Percentiles rank a stretch among this genome's conserved stretches.
Evolutionary conservation across 2,113 vertebrate species (phyloP).

Genomic region (Cynopterus brachyotis): DNA sequence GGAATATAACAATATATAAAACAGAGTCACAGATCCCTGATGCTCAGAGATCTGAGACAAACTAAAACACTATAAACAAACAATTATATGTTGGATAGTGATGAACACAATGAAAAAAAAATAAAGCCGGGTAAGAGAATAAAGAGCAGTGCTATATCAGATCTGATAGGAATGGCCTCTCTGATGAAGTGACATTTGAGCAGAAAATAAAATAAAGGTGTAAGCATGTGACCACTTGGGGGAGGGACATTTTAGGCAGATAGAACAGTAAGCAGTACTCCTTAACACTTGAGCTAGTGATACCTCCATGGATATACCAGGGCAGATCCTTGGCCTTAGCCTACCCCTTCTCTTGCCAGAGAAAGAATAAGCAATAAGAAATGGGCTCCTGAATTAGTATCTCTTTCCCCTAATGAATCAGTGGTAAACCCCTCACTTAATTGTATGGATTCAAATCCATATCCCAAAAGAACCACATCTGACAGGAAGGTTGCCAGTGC

Average conservation of each 20-base stretch:
- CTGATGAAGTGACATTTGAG: neutral
- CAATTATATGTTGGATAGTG: neutral
- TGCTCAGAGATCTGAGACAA: neutral
- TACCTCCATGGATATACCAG: neutral
- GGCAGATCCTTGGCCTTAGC: neutral
- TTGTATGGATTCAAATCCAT: slow-evolving; percentile 43
- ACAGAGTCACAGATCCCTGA: neutral
- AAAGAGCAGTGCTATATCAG: neutral
- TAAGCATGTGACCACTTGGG: neutral
- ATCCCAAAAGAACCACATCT: slow-evolving; percentile 27
- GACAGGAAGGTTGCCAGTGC: neutral
- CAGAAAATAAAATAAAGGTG: slow-evolving; percentile 37
- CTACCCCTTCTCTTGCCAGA: slow-evolving; percentile 32
- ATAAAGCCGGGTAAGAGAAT: neutral
- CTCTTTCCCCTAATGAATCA: slow-evolving; percentile 18
- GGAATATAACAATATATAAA: neutral
- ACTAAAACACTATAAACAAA: neutral
- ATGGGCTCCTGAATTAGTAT: slow-evolving; percentile 31
- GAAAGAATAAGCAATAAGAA: slow-evolving; percentile 49
- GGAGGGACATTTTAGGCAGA: neutral
- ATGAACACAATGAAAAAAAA: slow-evolving; percentile 30
- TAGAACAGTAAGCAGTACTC: neutral
- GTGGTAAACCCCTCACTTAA: slow-evolving; percentile 33
- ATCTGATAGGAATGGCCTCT: neutral
- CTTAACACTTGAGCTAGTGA: neutral